Evolutionary conservation across 2,797 vertebrate genomes (phyloP).

Genomic region (Emydoidea blandingii): DNA sequence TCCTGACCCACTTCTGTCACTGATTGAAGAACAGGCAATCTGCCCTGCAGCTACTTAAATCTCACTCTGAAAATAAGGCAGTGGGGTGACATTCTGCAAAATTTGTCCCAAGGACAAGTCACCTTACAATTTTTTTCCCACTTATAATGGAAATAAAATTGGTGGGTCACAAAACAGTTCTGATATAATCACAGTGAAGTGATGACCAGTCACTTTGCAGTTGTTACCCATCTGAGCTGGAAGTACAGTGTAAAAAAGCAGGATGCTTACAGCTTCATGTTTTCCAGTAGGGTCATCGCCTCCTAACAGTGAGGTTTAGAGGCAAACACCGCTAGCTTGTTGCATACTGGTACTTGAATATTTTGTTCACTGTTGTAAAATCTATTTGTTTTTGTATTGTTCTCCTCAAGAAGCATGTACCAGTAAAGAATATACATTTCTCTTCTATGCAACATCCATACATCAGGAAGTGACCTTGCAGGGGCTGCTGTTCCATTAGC

Average conservation of each 20-base stretch:
- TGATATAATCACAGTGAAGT: background rate
- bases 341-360: background rate
- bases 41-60: constrained; percentile 46
- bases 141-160: background rate
- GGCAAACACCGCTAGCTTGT: background rate
- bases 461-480: background rate
- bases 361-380: background rate
- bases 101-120: constrained; percentile 53
- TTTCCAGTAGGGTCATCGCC: background rate
- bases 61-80: constrained; percentile 17
- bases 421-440: background rate
- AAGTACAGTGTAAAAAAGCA: background rate
- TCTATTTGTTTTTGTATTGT: background rate
- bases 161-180: background rate
- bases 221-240: background rate
- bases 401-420: background rate
- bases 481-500: background rate
- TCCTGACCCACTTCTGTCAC: constrained; percentile 35
- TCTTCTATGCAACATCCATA: background rate
- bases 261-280: background rate
- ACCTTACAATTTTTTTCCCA: constrained; percentile 13
- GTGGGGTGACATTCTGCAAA: constrained; percentile 15
- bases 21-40: background rate
- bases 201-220: constrained; percentile 20
- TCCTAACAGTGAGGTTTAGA: background rate